These are phyloP conservation scores for Myrmecobius fasciatus DNA, from an alignment of 2,113 vertebrate genomes.

Conservation along the genomic window DNA sequence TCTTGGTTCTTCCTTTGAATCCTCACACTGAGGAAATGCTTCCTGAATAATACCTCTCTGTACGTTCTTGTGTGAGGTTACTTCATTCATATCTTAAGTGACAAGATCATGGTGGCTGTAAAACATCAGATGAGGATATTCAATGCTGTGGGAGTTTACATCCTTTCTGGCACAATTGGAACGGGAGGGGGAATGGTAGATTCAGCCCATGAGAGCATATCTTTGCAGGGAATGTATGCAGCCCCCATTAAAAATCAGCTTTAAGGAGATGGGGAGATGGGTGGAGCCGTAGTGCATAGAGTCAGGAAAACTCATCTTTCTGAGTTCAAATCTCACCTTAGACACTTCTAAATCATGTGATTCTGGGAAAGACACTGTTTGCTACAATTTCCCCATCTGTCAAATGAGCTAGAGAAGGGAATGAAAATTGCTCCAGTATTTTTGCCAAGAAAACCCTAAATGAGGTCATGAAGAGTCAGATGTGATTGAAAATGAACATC, in stretches of 20 bases:
- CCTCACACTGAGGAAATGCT: conserved; percentile 57
- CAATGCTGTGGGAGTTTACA: conserved; percentile 50
- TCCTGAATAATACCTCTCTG: conserved; percentile 33
- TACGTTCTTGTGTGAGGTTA: conserved; percentile 57
- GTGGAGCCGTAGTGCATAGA: not conserved
- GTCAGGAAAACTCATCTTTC: not conserved
- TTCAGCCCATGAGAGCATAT: not conserved
- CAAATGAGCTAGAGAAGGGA: not conserved
- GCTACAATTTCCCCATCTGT: not conserved
- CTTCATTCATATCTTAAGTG: conserved; percentile 37
- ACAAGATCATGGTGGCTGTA: conserved; percentile 37
- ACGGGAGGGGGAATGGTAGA: not conserved
- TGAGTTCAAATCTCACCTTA: not conserved
- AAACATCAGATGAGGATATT: conserved; percentile 52
- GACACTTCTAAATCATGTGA: not conserved
- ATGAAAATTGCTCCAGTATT: not conserved
- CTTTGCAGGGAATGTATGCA: not conserved
- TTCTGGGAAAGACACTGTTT: not conserved
- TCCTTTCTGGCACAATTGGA: not conserved
- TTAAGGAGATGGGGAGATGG: not conserved
- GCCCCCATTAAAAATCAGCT: not conserved
- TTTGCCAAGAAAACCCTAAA: not conserved
- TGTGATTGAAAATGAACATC: not conserved
- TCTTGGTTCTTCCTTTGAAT: conserved; percentile 62
- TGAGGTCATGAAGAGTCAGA: not conserved